phyloP scores from a whole-genome alignment of 2,113 vertebrate species.

The Mellivora capensis region DNA sequence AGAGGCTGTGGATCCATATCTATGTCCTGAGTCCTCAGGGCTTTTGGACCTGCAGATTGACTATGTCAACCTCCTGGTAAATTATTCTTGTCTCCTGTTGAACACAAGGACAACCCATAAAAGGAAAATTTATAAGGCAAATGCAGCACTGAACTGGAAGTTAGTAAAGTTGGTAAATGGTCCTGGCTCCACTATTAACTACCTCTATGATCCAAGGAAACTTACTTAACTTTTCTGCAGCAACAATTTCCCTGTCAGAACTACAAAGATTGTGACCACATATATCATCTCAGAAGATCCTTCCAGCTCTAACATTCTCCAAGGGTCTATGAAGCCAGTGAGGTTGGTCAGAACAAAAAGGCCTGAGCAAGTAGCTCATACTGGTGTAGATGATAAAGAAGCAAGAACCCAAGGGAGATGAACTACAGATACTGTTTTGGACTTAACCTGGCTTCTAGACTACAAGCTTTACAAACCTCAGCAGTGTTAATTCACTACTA shows the following conservation, averaged over 20 bases:
- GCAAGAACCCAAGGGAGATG: not conserved
- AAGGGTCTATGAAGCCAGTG: not conserved
- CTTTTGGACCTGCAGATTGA: not conserved
- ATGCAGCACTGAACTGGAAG: not conserved
- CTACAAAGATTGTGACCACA: not conserved
- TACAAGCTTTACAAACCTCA: not conserved
- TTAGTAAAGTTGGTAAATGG: not conserved
- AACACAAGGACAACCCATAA: not conserved
- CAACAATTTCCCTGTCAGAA: not conserved
- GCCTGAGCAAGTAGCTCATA: not conserved
- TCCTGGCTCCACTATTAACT: not conserved
- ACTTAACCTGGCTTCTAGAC: not conserved
- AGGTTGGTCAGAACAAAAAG: not conserved
- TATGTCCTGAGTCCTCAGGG: not conserved
- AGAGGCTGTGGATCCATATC: not conserved
- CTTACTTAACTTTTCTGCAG: not conserved
- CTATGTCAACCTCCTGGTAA: not conserved
- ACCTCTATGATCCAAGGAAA: not conserved
- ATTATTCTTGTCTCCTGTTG: not conserved
- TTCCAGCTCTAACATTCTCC: not conserved
- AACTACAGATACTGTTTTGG: not conserved
- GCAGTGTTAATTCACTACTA: not conserved
- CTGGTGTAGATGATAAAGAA: not conserved
- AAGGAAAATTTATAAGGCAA: not conserved
- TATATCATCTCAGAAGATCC: not conserved